Percentiles rank a stretch among this genome's conserved stretches.
phyloP scores from a whole-genome alignment of 1,140 invertebrate species.

The Asbolus verrucosus region DNA sequence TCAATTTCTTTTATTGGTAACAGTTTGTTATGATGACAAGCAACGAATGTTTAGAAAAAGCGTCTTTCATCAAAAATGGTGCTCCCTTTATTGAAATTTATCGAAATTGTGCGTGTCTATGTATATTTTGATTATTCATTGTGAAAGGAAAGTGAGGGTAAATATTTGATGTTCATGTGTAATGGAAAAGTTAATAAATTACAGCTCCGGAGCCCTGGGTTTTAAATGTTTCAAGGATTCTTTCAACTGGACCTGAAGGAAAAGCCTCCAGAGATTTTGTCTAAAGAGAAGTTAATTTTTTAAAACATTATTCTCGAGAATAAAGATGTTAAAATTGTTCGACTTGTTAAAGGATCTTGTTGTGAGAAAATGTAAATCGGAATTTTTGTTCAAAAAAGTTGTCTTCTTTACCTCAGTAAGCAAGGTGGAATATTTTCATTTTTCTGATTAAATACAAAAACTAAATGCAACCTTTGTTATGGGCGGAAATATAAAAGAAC shows the following conservation, averaged over 20 bases:
- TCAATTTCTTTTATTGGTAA: constrained; percentile 18
- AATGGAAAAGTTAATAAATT: constrained; percentile 29
- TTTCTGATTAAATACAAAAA: no score
- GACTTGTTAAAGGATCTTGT: no score
- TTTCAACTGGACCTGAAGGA: neutral
- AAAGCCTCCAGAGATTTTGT: neutral
- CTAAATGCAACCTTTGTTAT: no score
- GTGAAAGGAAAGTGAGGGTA: neutral
- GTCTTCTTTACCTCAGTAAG: no score
- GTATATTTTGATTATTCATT: constrained; percentile 9
- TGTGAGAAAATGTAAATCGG: no score
- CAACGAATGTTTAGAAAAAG: neutral
- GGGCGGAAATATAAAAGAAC: no score
- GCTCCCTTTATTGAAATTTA: constrained; percentile 13
- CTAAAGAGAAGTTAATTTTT: neutral
- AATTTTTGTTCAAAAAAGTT: no score
- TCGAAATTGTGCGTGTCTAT: constrained; percentile 12
- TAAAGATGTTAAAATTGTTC: no score
- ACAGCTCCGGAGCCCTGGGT: neutral
- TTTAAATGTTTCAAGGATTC: constrained; percentile 24
- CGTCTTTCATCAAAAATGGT: neutral
- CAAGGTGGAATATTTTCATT: no score
- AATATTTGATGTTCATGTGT: constrained; percentile 24
- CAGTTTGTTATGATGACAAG: neutral
- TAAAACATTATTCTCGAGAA: no score